Evolutionary conservation across 2,113 vertebrate genomes (phyloP).

Genomic region (Saccopteryx bilineata): DNA sequence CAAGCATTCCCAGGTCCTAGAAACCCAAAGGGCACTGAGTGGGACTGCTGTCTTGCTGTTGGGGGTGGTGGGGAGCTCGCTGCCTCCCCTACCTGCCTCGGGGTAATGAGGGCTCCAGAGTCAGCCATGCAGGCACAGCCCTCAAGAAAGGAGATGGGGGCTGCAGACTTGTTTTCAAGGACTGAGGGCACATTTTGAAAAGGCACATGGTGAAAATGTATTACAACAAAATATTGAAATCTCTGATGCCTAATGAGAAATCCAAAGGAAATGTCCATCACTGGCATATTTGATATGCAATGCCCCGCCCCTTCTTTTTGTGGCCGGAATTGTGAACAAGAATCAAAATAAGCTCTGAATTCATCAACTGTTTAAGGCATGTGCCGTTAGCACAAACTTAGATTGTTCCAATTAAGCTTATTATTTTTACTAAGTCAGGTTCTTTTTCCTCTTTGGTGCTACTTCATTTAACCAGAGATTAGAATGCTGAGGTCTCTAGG

Average conservation of each 20-base stretch:
- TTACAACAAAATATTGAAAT: neutral
- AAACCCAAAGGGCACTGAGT: neutral
- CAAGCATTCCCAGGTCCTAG: neutral
- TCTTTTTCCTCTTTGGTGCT: neutral
- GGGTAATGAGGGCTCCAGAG: too few relatives aligned
- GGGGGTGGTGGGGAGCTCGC: neutral
- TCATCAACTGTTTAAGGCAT: neutral
- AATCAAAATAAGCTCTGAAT: neutral
- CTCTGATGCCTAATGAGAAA: neutral
- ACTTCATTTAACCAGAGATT: constrained; percentile 36
- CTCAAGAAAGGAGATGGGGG: neutral
- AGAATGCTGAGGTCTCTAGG: neutral
- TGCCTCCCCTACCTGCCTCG: neutral
- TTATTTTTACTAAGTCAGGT: neutral
- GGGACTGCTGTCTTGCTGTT: neutral
- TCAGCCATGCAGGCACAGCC: neutral
- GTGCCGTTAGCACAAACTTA: neutral
- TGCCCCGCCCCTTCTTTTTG: neutral
- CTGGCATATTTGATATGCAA: neutral
- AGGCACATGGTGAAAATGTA: neutral
- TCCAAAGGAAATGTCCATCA: neutral
- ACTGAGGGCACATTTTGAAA: neutral
- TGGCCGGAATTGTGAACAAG: neutral
- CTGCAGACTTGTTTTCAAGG: neutral
- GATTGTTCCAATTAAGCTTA: neutral